phyloP scores from a whole-genome alignment of 2,797 vertebrate species.

The Sardinella longiceps region DNA sequence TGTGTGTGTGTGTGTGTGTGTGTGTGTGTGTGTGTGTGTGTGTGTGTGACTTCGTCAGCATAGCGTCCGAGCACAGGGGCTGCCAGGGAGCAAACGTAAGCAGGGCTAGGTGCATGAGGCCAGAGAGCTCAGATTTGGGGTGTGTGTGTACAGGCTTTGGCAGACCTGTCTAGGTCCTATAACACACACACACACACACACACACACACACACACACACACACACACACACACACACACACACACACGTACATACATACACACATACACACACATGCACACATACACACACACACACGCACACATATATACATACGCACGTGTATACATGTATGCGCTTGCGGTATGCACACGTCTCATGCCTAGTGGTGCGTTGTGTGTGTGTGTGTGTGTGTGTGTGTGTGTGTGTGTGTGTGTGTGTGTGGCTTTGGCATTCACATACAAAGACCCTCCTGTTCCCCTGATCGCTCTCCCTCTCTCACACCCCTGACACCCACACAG shows the following conservation, averaged over 20 bases:
- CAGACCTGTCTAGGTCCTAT: neutral
- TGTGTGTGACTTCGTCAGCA: neutral
- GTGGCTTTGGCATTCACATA: slow-evolving; percentile 37
- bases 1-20: too few species aligned
- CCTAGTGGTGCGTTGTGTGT: neutral
- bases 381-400: neutral
- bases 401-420: slow-evolving; percentile 30
- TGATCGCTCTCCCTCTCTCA: slow-evolving; percentile 23
- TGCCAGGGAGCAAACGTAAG: neutral
- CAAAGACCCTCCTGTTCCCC: slow-evolving; percentile 61
- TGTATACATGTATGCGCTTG: too few species aligned
- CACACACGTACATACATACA: neutral
- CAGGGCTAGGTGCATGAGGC: neutral
- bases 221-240: neutral
- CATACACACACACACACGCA: slow-evolving; percentile 44
- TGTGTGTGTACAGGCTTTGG: neutral
- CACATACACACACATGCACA: slow-evolving; percentile 28
- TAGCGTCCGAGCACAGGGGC: neutral
- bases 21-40: neutral
- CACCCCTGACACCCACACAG: neutral
- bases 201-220: neutral
- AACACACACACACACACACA: slow-evolving; percentile 15
- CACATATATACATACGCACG: slow-evolving; percentile 37
- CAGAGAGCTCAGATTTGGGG: neutral
- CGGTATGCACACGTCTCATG: slow-evolving; percentile 45